Base-by-base conservation (phyloP, 2,888 invertebrate genomes). In the Cephus sareptanus region DNA sequence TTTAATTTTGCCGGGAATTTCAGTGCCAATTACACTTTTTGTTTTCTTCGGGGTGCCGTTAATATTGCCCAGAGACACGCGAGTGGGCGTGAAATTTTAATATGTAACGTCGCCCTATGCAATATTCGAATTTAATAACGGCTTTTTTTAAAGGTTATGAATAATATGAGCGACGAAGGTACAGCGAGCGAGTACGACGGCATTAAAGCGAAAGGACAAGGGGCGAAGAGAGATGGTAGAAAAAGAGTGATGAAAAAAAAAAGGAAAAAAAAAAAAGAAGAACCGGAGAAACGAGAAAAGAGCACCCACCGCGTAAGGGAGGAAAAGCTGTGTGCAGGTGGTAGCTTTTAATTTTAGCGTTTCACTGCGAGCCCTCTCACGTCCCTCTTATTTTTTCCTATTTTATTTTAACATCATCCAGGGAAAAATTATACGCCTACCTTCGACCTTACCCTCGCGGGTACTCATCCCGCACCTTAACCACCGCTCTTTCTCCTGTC, bases 71-170 rank as follows among this genome's bases (percentile, higher is more conserved):
- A 9, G 40, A 56, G 40, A 56, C 23, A 56, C 40, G 40, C 40
- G 40, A 56, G 40, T 56, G 40, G 40, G 40, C 40, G 76, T 80
- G 80, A 83, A 82, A 81, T 81, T 83, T 85, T 82, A 85, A 86
- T 85, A 83, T 81, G 80, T 80, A 74, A 56, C 76, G 77, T 82
- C 80, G 79, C 77, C 78, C 82, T 81, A 79, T 81, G 79, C 76
- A 81, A 83, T 82, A 82, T 80, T 79, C 79, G 82, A 83, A 83
- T 86, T 86, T 86, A 87, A 87, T 87, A 87, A 87, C 84, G 78
- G 79, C 78, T 81, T 81, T 81, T 81, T 83, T 82, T 81, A 81
- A 80, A 77, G 80, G 77, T 84, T 86, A 82, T 83, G 83, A 86
- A 85, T 86, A 86, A 84, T 83, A 82, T 80, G 78, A 37, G 23